Evolutionary conservation across 2,797 vertebrate genomes (phyloP), one percentile per base, ranked within the genome.

Genomic region (Amazona ochrocephala): DNA sequence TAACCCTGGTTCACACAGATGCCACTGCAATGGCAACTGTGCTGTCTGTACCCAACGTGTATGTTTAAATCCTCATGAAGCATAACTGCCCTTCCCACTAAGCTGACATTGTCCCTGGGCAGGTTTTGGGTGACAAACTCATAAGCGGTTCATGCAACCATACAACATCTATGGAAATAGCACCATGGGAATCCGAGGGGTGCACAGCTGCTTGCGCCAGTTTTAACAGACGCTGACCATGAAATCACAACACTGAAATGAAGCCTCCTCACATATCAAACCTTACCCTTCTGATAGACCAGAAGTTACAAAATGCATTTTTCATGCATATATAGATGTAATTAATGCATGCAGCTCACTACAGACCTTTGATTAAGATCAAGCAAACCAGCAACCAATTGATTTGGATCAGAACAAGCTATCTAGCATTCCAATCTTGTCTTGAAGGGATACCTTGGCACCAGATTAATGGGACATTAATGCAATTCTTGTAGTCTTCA

Each of bases 291-390:
- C 30, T 47, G 5, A 23, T 8, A 51, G 48, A 20, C 11, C 50
- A 68, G 54, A 60, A 50, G 21, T 68, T 30, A 61, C 9, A 13
- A 37, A 61, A 61, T 32, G 7, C 39, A 20, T 32, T 84, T 56
- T 29, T 29, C 30, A 5, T 21, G 37, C 50, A 27, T 23, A 47
- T 42, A 66, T 47, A 61, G 62, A 39, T 47, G 22, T 61, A 70
- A 87, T 61, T 65, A 68, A 47, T 44, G 71, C n/a, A 61, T 48
- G 61, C 39, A 50, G 30, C 89, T 84, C 27, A 20, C 27, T 24
- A 27, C n/a, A 81, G 66, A 74, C 61, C 56, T 94, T 84, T 83
- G 58, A 93, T 91, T 92, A 87, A 87, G 56, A 62, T 62, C 56
- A 74, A 84, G 45, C 11, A 65, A 84, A 90, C 44, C 45, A 77